These are phyloP conservation scores for Pipistrellus kuhlii DNA, from an alignment of 2,797 vertebrate genomes.

Conservation along the genomic window DNA sequence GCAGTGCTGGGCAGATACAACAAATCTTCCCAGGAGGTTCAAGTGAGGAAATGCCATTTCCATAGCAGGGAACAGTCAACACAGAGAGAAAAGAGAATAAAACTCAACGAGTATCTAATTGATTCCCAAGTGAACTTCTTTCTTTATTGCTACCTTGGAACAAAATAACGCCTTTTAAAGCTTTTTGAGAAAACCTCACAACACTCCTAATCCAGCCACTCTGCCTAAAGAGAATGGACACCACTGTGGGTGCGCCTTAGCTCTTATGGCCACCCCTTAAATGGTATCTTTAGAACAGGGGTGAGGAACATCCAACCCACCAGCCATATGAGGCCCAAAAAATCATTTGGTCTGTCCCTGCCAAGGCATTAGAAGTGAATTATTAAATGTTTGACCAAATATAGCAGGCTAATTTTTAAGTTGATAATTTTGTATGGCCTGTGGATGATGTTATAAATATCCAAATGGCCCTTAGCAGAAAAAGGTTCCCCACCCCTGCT, in stretches of 20 bases:
- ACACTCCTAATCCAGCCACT: not conserved
- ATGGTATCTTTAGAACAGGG: no score
- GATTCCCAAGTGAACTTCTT: not conserved
- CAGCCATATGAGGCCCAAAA: no score
- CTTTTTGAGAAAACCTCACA: not conserved
- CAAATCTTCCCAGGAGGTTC: not conserved
- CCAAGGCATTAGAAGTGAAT: no score
- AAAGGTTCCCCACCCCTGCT: no score
- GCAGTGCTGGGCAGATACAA: not conserved
- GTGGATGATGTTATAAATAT: no score
- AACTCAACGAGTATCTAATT: not conserved
- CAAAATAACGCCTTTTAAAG: not conserved
- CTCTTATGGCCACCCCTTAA: not conserved
- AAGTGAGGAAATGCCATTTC: not conserved
- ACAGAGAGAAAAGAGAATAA: not conserved
- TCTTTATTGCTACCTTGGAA: not conserved
- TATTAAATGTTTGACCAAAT: no score
- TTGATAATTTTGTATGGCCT: no score
- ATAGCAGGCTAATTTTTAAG: no score
- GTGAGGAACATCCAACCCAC: no score
- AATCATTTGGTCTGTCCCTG: no score
- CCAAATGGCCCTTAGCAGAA: no score
- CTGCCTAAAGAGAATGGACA: accelerated
- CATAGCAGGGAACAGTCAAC: not conserved
- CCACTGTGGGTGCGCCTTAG: accelerated